A percentile compares a stretch with the other conserved stretches of the same genome.
Evolutionary conservation across 2,113 vertebrate genomes (phyloP).

Genomic region (Neotoma lepida): DNA sequence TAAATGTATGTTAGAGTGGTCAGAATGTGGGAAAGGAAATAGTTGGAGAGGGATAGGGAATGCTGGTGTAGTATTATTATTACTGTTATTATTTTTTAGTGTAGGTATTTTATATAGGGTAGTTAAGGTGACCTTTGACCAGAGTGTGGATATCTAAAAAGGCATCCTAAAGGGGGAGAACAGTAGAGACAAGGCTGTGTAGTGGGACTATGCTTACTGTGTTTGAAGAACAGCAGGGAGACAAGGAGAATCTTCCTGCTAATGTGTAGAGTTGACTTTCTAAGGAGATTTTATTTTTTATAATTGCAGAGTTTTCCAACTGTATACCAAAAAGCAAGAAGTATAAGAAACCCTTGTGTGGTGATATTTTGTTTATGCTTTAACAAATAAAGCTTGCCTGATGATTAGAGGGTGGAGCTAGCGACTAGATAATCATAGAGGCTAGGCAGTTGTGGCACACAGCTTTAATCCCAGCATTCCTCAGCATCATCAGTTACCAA

Average conservation of each 20-base stretch:
- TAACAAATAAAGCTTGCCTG: too few relatives aligned
- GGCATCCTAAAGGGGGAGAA: neutral
- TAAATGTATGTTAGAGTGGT: conserved; percentile 1
- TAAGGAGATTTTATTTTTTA: conserved; percentile 11
- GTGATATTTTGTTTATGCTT: too few relatives aligned
- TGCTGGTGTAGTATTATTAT: neutral
- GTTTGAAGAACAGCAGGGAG: neutral
- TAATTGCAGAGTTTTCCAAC: neutral
- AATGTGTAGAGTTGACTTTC: neutral
- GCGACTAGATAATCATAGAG: too few relatives aligned
- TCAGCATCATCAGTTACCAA: neutral
- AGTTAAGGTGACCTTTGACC: conserved; percentile 55
- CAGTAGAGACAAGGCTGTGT: neutral
- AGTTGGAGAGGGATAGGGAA: neutral
- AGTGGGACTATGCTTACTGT: neutral
- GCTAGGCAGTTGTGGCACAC: too few relatives aligned
- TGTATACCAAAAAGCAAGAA: neutral
- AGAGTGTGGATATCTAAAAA: conserved; percentile 27
- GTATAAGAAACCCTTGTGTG: neutral
- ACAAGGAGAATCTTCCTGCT: neutral
- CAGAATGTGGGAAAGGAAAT: neutral
- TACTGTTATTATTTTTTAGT: neutral
- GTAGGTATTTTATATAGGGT: neutral
- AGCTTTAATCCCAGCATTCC: neutral
- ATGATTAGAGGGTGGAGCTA: too few relatives aligned